These are phyloP conservation scores for Chitala chitala DNA, from an alignment of 2,113 vertebrate species.

Conservation along the genomic window DNA sequence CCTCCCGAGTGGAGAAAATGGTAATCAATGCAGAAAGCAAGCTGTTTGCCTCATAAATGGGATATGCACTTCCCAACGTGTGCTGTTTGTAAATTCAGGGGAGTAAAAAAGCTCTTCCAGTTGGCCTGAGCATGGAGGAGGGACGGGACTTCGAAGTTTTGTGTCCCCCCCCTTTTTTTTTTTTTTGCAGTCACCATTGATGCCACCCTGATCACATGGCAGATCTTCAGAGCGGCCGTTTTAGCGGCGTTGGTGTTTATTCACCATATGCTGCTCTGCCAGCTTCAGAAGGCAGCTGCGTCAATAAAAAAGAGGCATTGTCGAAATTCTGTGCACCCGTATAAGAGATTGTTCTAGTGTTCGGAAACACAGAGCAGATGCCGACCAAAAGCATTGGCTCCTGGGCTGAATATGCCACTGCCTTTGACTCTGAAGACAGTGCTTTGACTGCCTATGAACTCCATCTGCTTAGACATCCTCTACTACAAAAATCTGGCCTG, in stretches of 20 bases:
- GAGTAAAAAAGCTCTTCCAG: no score
- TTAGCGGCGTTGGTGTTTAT: background rate
- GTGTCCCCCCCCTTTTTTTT: background rate
- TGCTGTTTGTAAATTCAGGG: background rate
- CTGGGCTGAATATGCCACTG: background rate
- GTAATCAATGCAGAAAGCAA: background rate
- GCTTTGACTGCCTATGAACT: conserved; percentile 1
- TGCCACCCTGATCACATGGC: background rate
- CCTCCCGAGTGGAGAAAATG: background rate
- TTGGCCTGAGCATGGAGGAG: no score
- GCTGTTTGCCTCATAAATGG: background rate
- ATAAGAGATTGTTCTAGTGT: background rate
- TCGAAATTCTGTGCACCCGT: background rate
- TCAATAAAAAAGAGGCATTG: background rate
- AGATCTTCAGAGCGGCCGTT: background rate
- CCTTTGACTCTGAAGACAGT: background rate
- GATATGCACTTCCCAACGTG: background rate
- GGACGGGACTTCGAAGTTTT: background rate
- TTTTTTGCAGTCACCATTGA: no score
- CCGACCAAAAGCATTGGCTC: background rate
- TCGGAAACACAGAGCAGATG: background rate
- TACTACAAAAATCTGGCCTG: no score
- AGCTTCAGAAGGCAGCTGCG: background rate
- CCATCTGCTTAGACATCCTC: no score
- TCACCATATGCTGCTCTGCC: background rate